Base-by-base conservation (phyloP, 2,888 invertebrate genomes). In the Choreutis nemorana region DNA sequence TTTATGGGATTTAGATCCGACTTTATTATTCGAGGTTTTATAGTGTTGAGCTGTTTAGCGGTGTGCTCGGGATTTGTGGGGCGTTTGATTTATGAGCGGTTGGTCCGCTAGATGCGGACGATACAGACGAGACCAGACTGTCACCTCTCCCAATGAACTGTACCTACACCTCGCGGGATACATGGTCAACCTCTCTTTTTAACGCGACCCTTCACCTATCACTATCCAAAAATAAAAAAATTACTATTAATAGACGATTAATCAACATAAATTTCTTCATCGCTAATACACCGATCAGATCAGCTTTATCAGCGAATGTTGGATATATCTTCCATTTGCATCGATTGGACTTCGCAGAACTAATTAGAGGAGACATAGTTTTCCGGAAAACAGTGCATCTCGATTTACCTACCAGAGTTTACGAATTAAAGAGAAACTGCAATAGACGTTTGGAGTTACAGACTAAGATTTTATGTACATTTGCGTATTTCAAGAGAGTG, bases 1-100 rank as follows among this genome's bases (percentile, higher is more conserved):
- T 75, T 77, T 75, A 78, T 68, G 68, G 57, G 55, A 60, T 68
- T 75, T 75, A 75, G 73, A 77, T 77, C 72, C 66, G 57, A 56
- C 56, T 60, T 66, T 71, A 64, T 68, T 62, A 63, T 67, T 68
- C 57, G 55, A 53, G 49, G 50, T 58, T 71, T 61, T 68, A 67
- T 64, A 62, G 56, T 52, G 49, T 51, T 48, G 51, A 55, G 64
- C 49, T 56, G 59, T 62, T 66, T 55, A 59, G 61, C 55, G 56
- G 57, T 57, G 51, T 49, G 58, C 62, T 68, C 71, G 66, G 60
- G 71, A 72, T 75, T 68, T 65, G 64, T 70, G 62, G 55, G 44
- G 41, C 40, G 48, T 32, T 39, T 71, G 72, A 77, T 77, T 77
- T 77, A 77, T 58, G 67, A 48, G 44, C 32, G 44, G 44, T 41